These are phyloP conservation scores for Polymixis lichenea DNA, from an alignment of 2,888 invertebrate genomes.

Conservation along the genomic window DNA sequence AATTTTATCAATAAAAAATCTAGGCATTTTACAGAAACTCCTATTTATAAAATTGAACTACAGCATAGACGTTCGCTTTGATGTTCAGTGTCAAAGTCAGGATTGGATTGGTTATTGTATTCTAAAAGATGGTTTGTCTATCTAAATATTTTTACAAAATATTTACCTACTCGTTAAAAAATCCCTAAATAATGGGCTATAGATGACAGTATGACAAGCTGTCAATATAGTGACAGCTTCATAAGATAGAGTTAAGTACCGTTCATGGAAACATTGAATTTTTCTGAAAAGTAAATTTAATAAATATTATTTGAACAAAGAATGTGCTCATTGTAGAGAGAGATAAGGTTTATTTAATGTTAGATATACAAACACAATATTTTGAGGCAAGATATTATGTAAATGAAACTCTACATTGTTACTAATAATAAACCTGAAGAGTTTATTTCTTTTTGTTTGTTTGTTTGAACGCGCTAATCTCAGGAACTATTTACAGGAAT, in stretches of 20 bases:
- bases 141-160: background rate
- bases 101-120: conserved; percentile 17
- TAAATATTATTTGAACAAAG: background rate
- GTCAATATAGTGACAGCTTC: background rate
- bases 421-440: too few relatives aligned
- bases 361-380: too few relatives aligned
- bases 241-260: background rate
- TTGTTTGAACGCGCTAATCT: too few relatives aligned
- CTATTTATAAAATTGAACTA: background rate
- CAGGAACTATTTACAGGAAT: too few relatives aligned
- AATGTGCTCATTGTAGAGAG: background rate
- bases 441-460: too few relatives aligned
- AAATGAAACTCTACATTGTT: too few relatives aligned
- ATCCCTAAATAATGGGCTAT: background rate
- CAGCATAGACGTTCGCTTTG: conserved; percentile 16
- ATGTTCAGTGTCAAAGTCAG: conserved; percentile 18
- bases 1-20: background rate
- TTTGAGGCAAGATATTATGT: too few relatives aligned
- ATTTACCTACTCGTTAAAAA: background rate
- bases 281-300: too few relatives aligned
- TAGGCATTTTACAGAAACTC: background rate
- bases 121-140: background rate
- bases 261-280: background rate
- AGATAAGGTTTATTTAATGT: background rate
- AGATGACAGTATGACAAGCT: background rate